phyloP scores from a whole-genome alignment of 2,113 vertebrate species.

The Camarhynchus parvulus region DNA sequence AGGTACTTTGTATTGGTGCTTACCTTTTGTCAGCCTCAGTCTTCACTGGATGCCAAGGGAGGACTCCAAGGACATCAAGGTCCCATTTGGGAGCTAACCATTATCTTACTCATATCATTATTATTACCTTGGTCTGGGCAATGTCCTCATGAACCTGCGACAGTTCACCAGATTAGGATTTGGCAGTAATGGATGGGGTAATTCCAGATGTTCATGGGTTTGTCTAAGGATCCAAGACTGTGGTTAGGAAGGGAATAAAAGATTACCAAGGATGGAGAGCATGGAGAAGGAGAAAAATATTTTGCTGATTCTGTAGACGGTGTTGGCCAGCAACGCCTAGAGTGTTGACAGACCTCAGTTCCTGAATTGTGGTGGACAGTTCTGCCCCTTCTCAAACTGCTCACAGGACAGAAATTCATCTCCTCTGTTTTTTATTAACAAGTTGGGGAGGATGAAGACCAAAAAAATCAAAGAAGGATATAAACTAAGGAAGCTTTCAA shows the following conservation, averaged over 20 bases:
- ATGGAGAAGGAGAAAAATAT: conserved; percentile 24
- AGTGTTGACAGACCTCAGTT: conserved; percentile 38
- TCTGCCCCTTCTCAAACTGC: background rate
- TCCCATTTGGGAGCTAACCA: background rate
- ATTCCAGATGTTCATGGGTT: background rate
- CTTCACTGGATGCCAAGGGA: background rate
- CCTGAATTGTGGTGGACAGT: background rate
- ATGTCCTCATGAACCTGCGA: background rate
- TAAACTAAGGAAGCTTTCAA: background rate
- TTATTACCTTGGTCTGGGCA: background rate
- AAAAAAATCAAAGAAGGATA: background rate
- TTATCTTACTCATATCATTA: background rate
- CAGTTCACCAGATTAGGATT: background rate
- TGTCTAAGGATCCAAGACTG: background rate
- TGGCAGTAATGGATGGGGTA: background rate
- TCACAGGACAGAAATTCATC: background rate
- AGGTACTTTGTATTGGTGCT: background rate
- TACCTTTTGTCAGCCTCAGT: background rate
- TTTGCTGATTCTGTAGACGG: conserved; percentile 18
- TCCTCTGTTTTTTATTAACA: conserved; percentile 12
- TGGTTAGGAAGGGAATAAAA: background rate
- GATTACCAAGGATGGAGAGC: background rate
- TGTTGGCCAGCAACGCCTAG: background rate
- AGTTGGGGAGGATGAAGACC: background rate
- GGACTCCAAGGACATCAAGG: background rate